Evolutionary conservation across 92 coral and sea anemone genomes (phyloP), one percentile per base, ranked within the genome.

Genomic region (Diadumene lineata): DNA sequence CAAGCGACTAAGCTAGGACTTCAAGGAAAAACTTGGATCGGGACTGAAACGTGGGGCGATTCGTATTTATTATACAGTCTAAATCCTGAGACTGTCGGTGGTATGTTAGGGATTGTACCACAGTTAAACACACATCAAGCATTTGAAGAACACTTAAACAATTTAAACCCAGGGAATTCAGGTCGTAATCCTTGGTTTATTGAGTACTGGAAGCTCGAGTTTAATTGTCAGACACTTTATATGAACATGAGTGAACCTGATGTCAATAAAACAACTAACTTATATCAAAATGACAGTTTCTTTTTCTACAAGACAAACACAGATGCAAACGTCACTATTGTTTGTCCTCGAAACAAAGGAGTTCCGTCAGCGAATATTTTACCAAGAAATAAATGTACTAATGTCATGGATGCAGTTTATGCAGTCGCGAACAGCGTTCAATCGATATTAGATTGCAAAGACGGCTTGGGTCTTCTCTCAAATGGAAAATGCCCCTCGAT

Each of bases 31-130:
- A 94, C 97, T 0, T 94, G 98, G 98, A 94, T 94, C 11, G 98
- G 98, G 18, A 94, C 98, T 7, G 98, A 94, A 65, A 92, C 98
- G 6, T 94, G 98, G 98, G 98, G 98, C 4, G 98, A 94, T 64
- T 82, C 92, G 32, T 75, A 84, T 70, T 87, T 85, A 60, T 83
- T 88, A 13, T 69, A 82, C 22, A 68, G 78, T 13, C 68, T 88
- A 30, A 81, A 72, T 56, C 83, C 81, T 19, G 81, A 84, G 26
- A 81, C 78, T 9, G 93, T 94, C 2, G 89, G 93, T 0, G 98
- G 98, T 23, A 91, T 92, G 98, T 74, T 94, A 0, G 98, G 98
- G 31, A 84, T 94, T 17, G 75, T 94, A 13, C 98, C 98, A 1
- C 88, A 64, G 51, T 60, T 94, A 43, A 85, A 81, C 34, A 84